Evolutionary conservation across 2,888 invertebrate genomes (phyloP), one percentile per base, ranked within the genome.

Genomic region (Tanaodytes sp.): DNA sequence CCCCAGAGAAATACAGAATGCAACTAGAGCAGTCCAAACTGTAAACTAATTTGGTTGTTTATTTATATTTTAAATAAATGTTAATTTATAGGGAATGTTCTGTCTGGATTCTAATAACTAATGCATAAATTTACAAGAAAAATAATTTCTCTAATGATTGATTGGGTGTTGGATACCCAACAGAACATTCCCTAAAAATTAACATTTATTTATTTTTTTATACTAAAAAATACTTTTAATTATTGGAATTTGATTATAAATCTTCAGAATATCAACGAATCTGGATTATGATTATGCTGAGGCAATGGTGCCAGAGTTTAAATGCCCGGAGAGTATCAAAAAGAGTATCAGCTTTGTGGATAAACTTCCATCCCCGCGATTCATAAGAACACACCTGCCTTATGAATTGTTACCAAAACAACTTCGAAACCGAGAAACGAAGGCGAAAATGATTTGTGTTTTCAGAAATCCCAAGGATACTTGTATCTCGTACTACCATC

Each of bases 381-480:
- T 88, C 73, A 88, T 91, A 43, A 91, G 91, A 80, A 89, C 90
- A 0, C 91, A 91, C 77, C 82, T 91, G 33, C 91, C 91, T 0
- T 86, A 88, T 51, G 86, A 88, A 0, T 79, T 91, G 16, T 80
- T 91, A n/a, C 91, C 91, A 0, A 83, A 72, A 54, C 87, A 85
- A 72, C 80, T 87, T 36, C 79, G 82, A 58, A 81, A 76, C n/a
- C 81, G 82, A 9, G 75, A 76, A 12, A 86, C 82, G 61, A 83
- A 79, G 57, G 85, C 86, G 1, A 85, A 95, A 93, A 90, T 95
- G 15, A 90, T 97, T 69, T 97, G 96, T 84, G 91, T 94, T 0
- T 90, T 93, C 0, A 89, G 97, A 46, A 95, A 97, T 85, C 95
- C 96, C 0, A 96, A 96, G 84, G 97, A 97, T 82, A 90, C 93